phyloP scores from a whole-genome alignment of 2,113 vertebrate species.

The Lophius piscatorius region DNA sequence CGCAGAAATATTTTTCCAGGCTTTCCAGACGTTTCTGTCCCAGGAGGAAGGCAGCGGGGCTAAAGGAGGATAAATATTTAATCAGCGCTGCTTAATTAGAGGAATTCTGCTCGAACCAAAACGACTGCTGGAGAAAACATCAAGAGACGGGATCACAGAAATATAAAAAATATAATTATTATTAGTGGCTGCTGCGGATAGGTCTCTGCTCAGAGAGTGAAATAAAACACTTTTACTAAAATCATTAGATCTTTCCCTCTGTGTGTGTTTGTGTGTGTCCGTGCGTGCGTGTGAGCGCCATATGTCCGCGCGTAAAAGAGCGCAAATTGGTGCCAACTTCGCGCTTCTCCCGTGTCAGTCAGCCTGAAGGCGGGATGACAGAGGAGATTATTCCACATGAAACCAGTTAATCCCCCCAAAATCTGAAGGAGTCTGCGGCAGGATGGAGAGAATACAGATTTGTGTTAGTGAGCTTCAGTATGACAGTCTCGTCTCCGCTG shows the following conservation, averaged over 20 bases:
- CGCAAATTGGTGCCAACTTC: conserved; percentile 40
- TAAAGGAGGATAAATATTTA: conserved; percentile 73
- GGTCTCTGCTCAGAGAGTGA: conserved; percentile 1
- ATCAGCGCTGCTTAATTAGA: conserved; percentile 70
- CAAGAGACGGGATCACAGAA: background rate
- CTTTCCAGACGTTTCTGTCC: conserved; percentile 60
- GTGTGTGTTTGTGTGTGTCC: conserved; percentile 12
- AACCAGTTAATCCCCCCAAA: conserved; percentile 34
- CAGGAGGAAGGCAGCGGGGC: conserved; percentile 46
- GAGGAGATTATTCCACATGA: conserved; percentile 49
- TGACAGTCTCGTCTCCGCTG: too few species aligned
- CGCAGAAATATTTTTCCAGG: conserved; percentile 39
- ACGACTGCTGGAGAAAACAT: conserved; percentile 19
- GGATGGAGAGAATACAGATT: too few species aligned
- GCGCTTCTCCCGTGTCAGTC: conserved; percentile 28
- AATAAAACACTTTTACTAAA: conserved; percentile 7
- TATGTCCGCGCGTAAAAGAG: conserved; percentile 39
- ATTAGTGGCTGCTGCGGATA: background rate
- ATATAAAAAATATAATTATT: background rate
- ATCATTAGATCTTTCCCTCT: conserved; percentile 21
- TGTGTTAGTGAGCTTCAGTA: too few species aligned
- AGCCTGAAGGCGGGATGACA: conserved; percentile 38
- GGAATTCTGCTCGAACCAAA: conserved; percentile 42
- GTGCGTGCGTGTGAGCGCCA: conserved; percentile 8
- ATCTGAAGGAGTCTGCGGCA: conserved; percentile 8